Evolutionary conservation across 2,888 invertebrate species (phyloP).

Genomic region (Eupeodes latifasciatus): DNA sequence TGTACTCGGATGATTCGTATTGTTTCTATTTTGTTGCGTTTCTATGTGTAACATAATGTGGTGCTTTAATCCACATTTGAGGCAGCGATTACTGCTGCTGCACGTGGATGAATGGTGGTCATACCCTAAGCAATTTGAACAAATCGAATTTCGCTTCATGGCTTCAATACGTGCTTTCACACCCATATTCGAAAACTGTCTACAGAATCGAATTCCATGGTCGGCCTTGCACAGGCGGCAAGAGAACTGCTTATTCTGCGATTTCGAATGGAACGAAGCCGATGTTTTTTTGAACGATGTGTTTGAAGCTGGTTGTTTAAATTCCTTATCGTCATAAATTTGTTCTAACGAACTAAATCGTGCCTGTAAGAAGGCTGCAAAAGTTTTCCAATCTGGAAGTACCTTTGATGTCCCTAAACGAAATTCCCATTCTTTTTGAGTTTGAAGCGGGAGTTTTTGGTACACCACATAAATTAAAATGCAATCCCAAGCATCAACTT

Average conservation of each 20-base stretch:
- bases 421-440: conserved; percentile 31
- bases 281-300: neutral
- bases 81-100: no score
- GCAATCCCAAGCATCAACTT: neutral
- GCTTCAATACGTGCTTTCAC: conserved; percentile 1
- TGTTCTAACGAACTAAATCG: conserved; percentile 44
- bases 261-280: neutral
- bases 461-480: no score
- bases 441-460: no score
- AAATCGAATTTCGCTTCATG: conserved; percentile 2
- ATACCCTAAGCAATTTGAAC: conserved; percentile 1
- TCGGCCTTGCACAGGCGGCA: conserved; percentile 7
- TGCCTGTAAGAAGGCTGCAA: conserved; percentile 23
- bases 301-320: neutral
- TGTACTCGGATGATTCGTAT: no score
- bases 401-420: conserved; percentile 32
- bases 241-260: neutral
- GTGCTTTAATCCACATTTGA: no score
- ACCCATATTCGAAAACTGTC: conserved; percentile 18
- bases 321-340: neutral
- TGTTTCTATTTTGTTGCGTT: no score
- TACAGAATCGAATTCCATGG: conserved; percentile 30
- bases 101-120: no score
- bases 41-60: no score
- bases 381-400: conserved; percentile 49